These are phyloP conservation scores for Cossypha heuglini DNA, from an alignment of 2,797 vertebrate species.

Conservation along the genomic window DNA sequence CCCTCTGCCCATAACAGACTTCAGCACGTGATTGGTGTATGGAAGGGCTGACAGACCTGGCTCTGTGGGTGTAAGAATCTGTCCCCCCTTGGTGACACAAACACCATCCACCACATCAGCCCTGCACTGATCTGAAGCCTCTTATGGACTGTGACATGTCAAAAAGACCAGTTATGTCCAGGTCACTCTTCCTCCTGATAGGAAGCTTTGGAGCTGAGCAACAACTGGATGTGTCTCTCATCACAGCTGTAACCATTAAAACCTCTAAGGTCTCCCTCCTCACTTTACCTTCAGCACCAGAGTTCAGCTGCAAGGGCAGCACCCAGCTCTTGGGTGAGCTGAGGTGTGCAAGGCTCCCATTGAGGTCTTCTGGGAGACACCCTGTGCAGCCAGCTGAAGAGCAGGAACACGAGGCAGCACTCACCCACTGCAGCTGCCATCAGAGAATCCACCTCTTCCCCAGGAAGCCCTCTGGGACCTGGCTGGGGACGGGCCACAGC, in stretches of 20 bases:
- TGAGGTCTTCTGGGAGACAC: accelerated
- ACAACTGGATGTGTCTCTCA: neutral
- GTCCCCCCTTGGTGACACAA: neutral
- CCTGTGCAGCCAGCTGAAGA: neutral
- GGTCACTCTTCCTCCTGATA: neutral
- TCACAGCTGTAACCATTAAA: neutral
- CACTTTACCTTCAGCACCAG: neutral
- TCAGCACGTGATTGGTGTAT: neutral
- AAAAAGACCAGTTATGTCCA: neutral
- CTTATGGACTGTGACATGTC: neutral
- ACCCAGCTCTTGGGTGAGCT: neutral
- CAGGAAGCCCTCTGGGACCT: neutral
- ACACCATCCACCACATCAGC: neutral
- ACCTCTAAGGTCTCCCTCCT: neutral
- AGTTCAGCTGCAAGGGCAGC: neutral
- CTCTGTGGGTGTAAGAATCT: neutral
- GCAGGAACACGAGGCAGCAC: neutral
- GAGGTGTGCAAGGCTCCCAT: neutral
- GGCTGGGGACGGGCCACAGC: accelerated
- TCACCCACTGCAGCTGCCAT: neutral
- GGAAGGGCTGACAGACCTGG: constrained; percentile 19
- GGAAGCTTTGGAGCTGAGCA: neutral
- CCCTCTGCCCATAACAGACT: neutral
- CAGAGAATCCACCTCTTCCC: neutral
- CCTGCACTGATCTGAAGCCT: neutral